Percentiles rank a stretch among this genome's conserved stretches.
Conservation (phyloP, 2,113 vertebrate genomes). For the Ailuropoda melanoleuca region DNA sequence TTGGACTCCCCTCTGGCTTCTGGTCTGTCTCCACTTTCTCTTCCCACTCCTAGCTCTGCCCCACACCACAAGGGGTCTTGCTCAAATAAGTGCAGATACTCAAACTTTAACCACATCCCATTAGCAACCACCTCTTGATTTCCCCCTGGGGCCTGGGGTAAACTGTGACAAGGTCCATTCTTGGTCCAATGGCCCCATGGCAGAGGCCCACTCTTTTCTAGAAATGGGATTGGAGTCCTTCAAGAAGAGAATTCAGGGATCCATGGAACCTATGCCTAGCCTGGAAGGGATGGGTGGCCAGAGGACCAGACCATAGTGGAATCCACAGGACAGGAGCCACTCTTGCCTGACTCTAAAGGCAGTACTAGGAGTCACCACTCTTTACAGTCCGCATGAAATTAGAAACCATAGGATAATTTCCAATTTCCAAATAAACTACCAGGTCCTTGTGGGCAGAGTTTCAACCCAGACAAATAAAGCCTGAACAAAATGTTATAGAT, state of each 20-base stretch:
- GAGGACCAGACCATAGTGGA: background rate
- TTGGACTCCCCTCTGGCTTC: background rate
- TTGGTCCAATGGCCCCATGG: background rate
- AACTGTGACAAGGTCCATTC: background rate
- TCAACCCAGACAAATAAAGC: background rate
- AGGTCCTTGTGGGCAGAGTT: background rate
- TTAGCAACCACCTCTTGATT: background rate
- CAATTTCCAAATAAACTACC: background rate
- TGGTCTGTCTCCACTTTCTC: background rate
- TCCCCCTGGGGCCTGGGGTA: too few species aligned
- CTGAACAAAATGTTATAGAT: background rate
- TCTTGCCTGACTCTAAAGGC: background rate
- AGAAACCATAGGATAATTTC: background rate
- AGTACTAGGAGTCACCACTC: background rate
- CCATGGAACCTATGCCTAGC: background rate
- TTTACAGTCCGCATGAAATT: background rate
- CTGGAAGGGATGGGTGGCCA: background rate
- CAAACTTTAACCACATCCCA: background rate
- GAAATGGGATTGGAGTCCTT: background rate
- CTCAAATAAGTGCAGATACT: background rate
- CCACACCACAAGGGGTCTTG: background rate
- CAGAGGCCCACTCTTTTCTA: background rate
- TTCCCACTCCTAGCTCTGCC: background rate
- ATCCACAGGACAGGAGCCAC: background rate
- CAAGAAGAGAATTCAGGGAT: background rate